Base-by-base conservation (phyloP, 2,888 invertebrate genomes). In the Rhingia rostrata region DNA sequence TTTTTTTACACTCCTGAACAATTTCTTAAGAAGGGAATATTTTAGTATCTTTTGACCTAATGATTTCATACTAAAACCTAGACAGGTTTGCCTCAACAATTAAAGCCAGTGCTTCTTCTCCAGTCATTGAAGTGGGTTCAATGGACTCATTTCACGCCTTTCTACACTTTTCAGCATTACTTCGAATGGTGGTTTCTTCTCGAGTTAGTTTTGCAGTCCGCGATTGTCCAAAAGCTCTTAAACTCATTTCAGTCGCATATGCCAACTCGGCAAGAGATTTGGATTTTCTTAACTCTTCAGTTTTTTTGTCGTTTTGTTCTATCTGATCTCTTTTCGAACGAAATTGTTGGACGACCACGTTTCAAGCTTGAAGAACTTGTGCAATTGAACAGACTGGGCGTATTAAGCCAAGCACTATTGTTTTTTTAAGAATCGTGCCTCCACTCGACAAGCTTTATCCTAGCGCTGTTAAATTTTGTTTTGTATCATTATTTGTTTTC, bases 51-150 rank as follows among this genome's bases (percentile, higher is more conserved):
- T 63, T 49, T 7, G 35, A 63, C 30, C 63, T 33, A 9, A 63
- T 63, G 6, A 63, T 49, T 63, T 63, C 37, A 37, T 63, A 63
- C 22, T 37, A 37, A 63, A 35, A 37, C 0, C 37, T 32, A 7
- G 45, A 45, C n/a, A 61, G 33, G 7, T 45, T 61, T 45, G 33
- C 60, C 30, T 61, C 45, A 61, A 61, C 7, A 7, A 63, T 47
- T 10, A 63, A 5, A 9, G 63, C 33, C 22, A 63, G 49, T 14
- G 63, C 47, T 63, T 63, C 63, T 47, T 63, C 63, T 12, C 63
- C 37, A 47, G 47, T 47, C 33, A 63, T 49, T 39, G 22, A 47
- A 63, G 47, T 47, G 6, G 47, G 14, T 47, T 61, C 43, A 30
- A 43, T 10, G 0, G 43, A 41, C 43, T 43, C 43, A 10, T 45